A percentile compares a stretch with the other conserved stretches of the same genome.
Conservation (phyloP, 2,888 invertebrate species). For the Drosophila mayaguana region DNA sequence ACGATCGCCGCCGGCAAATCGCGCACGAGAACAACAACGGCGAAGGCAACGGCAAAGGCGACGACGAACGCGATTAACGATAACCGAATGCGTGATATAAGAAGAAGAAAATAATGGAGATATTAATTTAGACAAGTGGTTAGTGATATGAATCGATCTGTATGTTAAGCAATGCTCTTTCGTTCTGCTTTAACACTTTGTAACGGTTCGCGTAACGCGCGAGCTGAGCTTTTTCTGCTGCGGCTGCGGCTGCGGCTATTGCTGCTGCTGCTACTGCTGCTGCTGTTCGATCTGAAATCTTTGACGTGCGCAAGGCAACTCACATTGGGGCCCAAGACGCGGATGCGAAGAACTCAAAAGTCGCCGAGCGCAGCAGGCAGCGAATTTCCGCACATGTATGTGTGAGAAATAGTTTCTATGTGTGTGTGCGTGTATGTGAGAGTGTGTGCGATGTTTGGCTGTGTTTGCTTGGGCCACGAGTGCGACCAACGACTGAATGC, state of each 20-base stretch:
- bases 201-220: conserved; percentile 46
- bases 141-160: conserved; percentile 26
- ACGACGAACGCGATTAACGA: conserved; percentile 1
- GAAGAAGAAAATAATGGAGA: background rate
- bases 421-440: conserved; percentile 14
- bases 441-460: conserved; percentile 58
- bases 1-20: conserved; percentile 66
- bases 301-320: conserved; percentile 82
- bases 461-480: conserved; percentile 54
- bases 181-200: conserved; percentile 9
- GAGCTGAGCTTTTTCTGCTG: conserved; percentile 65
- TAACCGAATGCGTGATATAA: conserved; percentile 3
- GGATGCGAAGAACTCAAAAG: conserved; percentile 78
- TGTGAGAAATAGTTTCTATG: conserved; percentile 10
- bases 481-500: conserved; percentile 54
- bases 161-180: conserved; percentile 16
- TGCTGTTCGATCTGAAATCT: conserved; percentile 77
- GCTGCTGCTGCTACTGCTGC: conserved; percentile 30
- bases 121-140: conserved; percentile 5
- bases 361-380: conserved; percentile 56
- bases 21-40: conserved; percentile 27
- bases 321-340: conserved; percentile 75
- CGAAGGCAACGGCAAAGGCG: background rate
- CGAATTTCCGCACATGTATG: conserved; percentile 30
- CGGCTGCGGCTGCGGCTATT: conserved; percentile 6